Percentiles rank a stretch among this genome's conserved stretches.
These are phyloP conservation scores for Pinna nobilis DNA, from an alignment of 1,140 invertebrate species.

Conservation along the genomic window DNA sequence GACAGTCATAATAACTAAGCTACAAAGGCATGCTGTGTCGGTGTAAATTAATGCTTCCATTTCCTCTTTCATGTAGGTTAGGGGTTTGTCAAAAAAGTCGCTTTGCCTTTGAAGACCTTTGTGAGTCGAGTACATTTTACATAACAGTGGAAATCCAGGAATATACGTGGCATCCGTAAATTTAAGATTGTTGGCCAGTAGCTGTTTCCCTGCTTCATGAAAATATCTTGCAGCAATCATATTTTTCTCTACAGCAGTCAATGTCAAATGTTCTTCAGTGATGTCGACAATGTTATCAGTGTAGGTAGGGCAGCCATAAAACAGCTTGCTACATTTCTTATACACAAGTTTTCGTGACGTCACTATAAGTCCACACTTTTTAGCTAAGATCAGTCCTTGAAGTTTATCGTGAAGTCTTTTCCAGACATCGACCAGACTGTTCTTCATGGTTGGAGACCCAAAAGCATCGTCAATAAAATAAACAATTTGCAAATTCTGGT, in stretches of 20 bases:
- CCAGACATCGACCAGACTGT: conserved; percentile 30
- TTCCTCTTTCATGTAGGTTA: conserved; percentile 16
- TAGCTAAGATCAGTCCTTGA: neutral
- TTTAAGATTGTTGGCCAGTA: no score
- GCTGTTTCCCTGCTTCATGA: conserved; percentile 7
- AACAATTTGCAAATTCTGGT: conserved; percentile 14
- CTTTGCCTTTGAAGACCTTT: neutral
- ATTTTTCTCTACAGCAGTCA: conserved; percentile 18
- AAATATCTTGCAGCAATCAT: conserved; percentile 14
- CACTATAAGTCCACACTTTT: conserved; percentile 26
- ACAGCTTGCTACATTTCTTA: neutral
- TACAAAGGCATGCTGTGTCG: conserved; percentile 13
- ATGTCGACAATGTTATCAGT: conserved; percentile 16
- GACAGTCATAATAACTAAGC: conserved; percentile 22
- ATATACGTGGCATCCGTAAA: neutral
- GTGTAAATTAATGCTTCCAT: neutral
- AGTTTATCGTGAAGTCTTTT: conserved; percentile 32
- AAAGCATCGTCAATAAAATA: conserved; percentile 44
- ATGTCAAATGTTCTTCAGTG: neutral
- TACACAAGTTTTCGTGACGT: conserved; percentile 31
- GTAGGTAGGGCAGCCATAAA: conserved; percentile 6
- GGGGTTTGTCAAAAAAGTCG: conserved; percentile 22
- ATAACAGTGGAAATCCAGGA: conserved; percentile 31
- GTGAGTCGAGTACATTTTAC: conserved; percentile 21
- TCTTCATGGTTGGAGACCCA: conserved; percentile 31